Evolutionary conservation across 2,888 invertebrate species (phyloP).

Genomic region (Brenthis ino): DNA sequence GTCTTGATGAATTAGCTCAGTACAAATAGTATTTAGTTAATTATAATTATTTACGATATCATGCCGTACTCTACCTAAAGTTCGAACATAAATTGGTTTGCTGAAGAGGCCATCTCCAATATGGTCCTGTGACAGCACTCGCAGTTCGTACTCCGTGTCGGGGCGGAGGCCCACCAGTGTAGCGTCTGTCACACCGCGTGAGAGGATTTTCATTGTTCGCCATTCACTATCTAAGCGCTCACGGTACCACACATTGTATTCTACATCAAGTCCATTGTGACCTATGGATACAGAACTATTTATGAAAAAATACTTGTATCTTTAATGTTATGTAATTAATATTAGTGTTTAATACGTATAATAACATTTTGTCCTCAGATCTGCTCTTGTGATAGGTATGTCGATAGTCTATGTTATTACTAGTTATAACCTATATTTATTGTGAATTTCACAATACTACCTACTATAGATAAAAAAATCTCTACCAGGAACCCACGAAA

Average conservation of each 20-base stretch:
- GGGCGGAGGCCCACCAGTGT: constrained; percentile 90
- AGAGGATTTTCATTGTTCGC: constrained; percentile 90
- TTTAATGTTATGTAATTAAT: too few relatives aligned
- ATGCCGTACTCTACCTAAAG: constrained; percentile 70
- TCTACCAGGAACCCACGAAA: constrained; percentile 90
- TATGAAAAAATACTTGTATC: too few relatives aligned
- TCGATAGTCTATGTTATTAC: too few relatives aligned
- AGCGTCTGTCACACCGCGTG: constrained; percentile 88
- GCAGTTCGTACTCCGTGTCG: constrained; percentile 92
- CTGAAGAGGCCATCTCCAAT: constrained; percentile 96
- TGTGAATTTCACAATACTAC: too few relatives aligned
- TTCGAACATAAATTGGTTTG: constrained; percentile 89
- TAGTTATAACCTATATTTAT: too few relatives aligned
- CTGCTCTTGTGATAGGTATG: too few relatives aligned
- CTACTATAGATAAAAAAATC: background rate
- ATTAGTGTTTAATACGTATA: too few relatives aligned
- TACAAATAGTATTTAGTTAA: too few relatives aligned
- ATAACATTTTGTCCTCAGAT: too few relatives aligned
- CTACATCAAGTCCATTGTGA: constrained; percentile 88
- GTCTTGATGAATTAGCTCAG: too few relatives aligned
- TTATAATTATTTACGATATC: background rate
- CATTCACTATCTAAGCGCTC: constrained; percentile 89
- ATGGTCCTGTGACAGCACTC: constrained; percentile 92
- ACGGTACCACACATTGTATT: constrained; percentile 94
- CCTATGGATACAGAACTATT: constrained; percentile 65